These are phyloP conservation scores for Patagioenas fasciata DNA, from an alignment of 2,113 vertebrate genomes.

Conservation along the genomic window DNA sequence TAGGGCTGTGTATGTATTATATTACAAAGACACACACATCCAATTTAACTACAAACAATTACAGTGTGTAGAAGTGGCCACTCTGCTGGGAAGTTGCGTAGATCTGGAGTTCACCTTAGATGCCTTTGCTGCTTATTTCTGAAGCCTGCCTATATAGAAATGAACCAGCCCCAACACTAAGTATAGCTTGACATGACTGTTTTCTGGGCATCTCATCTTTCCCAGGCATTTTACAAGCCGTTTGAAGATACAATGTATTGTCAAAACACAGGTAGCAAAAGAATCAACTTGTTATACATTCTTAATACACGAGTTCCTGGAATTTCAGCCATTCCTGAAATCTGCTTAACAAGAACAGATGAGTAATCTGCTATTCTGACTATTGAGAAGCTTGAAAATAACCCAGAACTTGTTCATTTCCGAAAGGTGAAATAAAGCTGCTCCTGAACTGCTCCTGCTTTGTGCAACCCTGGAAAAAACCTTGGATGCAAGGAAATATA, in stretches of 20 bases:
- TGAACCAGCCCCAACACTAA: neutral
- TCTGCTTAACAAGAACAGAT: neutral
- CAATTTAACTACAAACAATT: neutral
- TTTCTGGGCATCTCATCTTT: neutral
- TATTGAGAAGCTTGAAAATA: neutral
- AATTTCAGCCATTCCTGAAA: constrained; percentile 7
- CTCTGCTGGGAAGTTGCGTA: neutral
- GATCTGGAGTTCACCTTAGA: neutral
- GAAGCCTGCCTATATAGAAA: neutral
- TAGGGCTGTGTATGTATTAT: neutral
- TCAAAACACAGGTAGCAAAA: neutral
- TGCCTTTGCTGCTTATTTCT: neutral
- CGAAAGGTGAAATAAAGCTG: neutral
- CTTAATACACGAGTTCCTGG: neutral
- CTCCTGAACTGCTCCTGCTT: neutral
- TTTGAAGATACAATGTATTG: neutral
- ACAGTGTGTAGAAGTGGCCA: neutral
- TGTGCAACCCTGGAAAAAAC: neutral
- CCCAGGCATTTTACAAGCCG: neutral
- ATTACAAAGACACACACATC: neutral
- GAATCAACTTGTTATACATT: neutral
- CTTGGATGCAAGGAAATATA: neutral
- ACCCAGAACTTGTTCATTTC: neutral
- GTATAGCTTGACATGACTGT: neutral
- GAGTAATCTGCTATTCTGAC: neutral